Percentiles rank a stretch among this genome's conserved stretches.
phyloP scores from a whole-genome alignment of 2,888 invertebrate genomes.

The Catocala nupta region DNA sequence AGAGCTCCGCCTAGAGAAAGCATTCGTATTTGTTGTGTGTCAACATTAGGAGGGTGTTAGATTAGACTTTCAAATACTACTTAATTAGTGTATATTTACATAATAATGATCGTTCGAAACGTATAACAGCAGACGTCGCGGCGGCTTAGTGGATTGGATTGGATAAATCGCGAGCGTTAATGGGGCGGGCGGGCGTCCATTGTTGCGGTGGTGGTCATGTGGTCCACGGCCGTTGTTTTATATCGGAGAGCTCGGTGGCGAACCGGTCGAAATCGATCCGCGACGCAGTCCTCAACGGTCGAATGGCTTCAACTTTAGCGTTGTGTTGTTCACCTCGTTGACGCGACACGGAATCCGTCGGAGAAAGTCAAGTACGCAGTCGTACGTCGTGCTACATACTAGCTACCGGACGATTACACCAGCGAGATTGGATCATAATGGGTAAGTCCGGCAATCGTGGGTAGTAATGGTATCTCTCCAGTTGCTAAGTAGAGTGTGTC shows the following conservation, averaged over 20 bases:
- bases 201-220: constrained; percentile 55
- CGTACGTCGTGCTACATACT: constrained; percentile 74
- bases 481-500: constrained; percentile 72
- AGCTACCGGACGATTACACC: constrained; percentile 70
- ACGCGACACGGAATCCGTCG: constrained; percentile 80
- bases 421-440: constrained; percentile 79
- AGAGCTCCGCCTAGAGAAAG: constrained; percentile 77
- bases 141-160: constrained; percentile 34
- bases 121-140: constrained; percentile 15
- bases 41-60: constrained; percentile 43
- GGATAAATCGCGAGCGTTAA: constrained; percentile 45
- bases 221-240: constrained; percentile 67
- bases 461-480: constrained; percentile 57
- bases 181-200: constrained; percentile 41
- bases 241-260: constrained; percentile 63
- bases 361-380: constrained; percentile 84
- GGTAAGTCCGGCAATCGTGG: constrained; percentile 71
- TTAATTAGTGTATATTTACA: constrained; percentile 48
- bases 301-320: constrained; percentile 76
- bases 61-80: constrained; percentile 59
- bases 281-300: constrained; percentile 73
- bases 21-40: constrained; percentile 63
- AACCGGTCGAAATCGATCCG: constrained; percentile 81
- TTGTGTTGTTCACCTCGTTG: constrained; percentile 81
- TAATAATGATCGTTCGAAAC: constrained; percentile 19